A percentile compares a stretch with the other conserved stretches of the same genome.
These are phyloP conservation scores for Tiliqua scincoides DNA, from an alignment of 2,113 vertebrate genomes.

Conservation along the genomic window DNA sequence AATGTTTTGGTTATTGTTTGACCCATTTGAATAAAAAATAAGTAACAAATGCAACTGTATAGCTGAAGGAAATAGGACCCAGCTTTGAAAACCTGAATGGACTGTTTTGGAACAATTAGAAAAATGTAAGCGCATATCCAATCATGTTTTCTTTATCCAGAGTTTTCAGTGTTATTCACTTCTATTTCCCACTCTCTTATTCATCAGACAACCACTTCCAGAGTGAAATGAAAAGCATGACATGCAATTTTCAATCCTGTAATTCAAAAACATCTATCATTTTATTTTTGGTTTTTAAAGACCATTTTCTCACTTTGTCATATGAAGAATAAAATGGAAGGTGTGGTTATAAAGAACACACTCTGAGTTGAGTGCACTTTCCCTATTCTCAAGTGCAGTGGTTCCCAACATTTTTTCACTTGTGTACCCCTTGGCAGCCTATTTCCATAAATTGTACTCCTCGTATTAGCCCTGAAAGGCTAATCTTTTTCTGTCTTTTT, in stretches of 20 bases:
- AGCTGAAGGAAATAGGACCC: background rate
- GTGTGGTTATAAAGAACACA: background rate
- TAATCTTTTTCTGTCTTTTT: no score
- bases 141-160: no score
- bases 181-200: background rate
- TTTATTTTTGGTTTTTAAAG: background rate
- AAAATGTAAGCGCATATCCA: background rate
- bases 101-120: background rate
- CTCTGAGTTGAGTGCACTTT: background rate
- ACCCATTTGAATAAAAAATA: background rate
- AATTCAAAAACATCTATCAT: background rate
- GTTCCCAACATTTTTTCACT: no score
- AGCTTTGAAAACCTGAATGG: background rate
- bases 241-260: background rate
- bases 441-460: no score
- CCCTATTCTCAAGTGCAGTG: no score
- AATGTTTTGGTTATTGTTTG: background rate
- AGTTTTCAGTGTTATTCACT: background rate
- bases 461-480: no score
- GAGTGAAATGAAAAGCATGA: background rate
- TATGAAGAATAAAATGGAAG: background rate
- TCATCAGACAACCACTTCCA: background rate
- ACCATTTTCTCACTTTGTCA: background rate
- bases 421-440: no score
- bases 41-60: background rate